phyloP scores from a whole-genome alignment of 2,113 vertebrate genomes.

The Rhipidura dahli region DNA sequence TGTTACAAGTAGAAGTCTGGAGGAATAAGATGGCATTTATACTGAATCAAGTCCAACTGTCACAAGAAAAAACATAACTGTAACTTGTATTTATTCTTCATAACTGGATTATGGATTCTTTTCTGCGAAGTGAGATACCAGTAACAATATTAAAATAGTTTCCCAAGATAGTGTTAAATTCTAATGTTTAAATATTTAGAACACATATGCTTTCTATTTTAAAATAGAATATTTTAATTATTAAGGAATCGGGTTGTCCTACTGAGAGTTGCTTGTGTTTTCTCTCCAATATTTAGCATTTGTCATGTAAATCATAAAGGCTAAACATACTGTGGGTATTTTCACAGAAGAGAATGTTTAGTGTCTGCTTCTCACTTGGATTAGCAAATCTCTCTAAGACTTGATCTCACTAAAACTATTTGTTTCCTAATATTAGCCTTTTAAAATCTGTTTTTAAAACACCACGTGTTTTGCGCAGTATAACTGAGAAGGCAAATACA shows the following conservation, averaged over 20 bases:
- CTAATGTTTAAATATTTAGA: neutral
- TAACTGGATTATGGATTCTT: conserved; percentile 5
- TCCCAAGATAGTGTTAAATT: neutral
- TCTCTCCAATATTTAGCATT: neutral
- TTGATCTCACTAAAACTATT: neutral
- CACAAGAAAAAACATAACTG: neutral
- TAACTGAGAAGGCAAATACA: neutral
- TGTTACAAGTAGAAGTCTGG: neutral
- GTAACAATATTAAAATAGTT: neutral
- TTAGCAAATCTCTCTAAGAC: neutral
- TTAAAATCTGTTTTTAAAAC: neutral
- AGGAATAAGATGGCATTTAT: neutral
- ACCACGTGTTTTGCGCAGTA: neutral
- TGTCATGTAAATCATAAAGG: neutral
- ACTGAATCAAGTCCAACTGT: neutral
- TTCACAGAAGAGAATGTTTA: neutral
- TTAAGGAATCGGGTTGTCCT: neutral
- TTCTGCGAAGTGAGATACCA: conserved; percentile 21
- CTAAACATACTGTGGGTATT: neutral
- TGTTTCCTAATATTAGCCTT: neutral
- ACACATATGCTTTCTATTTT: neutral
- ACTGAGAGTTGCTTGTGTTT: neutral
- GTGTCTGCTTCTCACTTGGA: neutral
- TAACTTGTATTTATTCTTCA: neutral
- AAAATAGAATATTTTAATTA: neutral